A percentile compares a stretch with the other conserved stretches of the same genome.
Evolutionary conservation across 2,113 vertebrate species (phyloP).

Genomic region (Merops nubicus): DNA sequence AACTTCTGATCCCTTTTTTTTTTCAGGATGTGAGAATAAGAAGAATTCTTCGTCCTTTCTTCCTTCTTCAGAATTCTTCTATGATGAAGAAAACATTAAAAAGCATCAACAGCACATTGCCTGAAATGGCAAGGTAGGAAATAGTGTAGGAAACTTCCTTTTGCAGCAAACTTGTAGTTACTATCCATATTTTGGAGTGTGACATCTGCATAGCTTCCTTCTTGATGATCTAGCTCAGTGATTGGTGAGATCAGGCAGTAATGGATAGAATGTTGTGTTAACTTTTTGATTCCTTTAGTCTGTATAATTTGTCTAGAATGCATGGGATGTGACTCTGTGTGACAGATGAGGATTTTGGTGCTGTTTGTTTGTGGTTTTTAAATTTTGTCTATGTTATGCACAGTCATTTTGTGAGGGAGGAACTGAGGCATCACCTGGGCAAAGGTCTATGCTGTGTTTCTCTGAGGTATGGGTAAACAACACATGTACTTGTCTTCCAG

Average conservation of each 20-base stretch:
- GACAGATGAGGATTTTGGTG: not conserved
- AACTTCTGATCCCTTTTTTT: not conserved
- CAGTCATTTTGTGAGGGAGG: not conserved
- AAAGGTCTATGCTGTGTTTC: not conserved
- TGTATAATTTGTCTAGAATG: not conserved
- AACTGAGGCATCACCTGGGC: not conserved
- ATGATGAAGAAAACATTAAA: constrained; percentile 98
- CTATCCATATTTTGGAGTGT: not conserved
- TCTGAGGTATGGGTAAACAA: not conserved
- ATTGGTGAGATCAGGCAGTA: not conserved
- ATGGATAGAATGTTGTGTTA: not conserved
- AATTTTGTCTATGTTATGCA: not conserved
- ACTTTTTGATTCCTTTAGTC: not conserved
- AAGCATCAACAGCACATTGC: constrained; percentile 89
- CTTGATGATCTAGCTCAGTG: not conserved
- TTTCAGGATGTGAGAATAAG: constrained; percentile 85
- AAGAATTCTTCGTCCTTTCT: constrained; percentile 90
- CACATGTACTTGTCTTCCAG: not conserved
- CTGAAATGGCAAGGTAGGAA: constrained; percentile 91
- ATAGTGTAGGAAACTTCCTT: not conserved
- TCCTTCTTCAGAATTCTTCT: constrained; percentile 96
- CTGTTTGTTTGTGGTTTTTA: not conserved
- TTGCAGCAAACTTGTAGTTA: not conserved
- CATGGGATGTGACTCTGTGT: not conserved
- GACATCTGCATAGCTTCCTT: not conserved